These are phyloP conservation scores for Limanda limanda DNA, from an alignment of 2,113 vertebrate species.

Conservation along the genomic window DNA sequence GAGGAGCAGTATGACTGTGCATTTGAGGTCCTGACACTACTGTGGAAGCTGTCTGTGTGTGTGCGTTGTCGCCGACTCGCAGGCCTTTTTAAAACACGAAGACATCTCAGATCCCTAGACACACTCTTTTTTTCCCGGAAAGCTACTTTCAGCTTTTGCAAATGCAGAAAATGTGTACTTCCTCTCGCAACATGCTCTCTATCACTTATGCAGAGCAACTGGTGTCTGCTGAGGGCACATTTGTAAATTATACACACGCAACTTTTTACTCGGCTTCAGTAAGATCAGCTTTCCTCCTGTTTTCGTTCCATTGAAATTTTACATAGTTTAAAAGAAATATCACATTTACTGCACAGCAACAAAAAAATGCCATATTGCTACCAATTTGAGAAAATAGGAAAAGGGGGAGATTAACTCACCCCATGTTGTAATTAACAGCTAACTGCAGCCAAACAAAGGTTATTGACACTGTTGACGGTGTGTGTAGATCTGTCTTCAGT, in stretches of 20 bases:
- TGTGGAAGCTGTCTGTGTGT: background rate
- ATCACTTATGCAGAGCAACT: constrained; percentile 33
- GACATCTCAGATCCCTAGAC: constrained; percentile 25
- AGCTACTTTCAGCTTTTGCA: constrained; percentile 35
- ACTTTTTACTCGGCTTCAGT: constrained; percentile 18
- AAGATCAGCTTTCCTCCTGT: background rate
- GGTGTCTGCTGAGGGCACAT: constrained; percentile 22
- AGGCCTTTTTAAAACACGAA: constrained; percentile 40
- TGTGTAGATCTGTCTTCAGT: background rate
- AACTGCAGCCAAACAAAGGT: background rate
- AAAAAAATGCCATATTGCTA: background rate
- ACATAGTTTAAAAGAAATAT: too few relatives aligned
- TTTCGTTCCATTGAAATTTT: constrained; percentile 8
- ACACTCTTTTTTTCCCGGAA: constrained; percentile 24
- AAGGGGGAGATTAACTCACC: background rate
- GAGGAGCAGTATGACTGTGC: background rate
- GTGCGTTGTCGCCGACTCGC: constrained; percentile 1
- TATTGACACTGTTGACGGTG: too few relatives aligned
- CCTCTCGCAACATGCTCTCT: constrained; percentile 20
- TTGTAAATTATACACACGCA: constrained; percentile 38
- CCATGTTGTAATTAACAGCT: background rate
- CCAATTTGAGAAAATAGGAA: background rate
- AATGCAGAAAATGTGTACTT: constrained; percentile 34
- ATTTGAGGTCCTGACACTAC: background rate
- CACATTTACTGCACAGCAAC: background rate